Evolutionary conservation across 2,797 vertebrate species (phyloP).

Genomic region (Semaprochilodus insignis): DNA sequence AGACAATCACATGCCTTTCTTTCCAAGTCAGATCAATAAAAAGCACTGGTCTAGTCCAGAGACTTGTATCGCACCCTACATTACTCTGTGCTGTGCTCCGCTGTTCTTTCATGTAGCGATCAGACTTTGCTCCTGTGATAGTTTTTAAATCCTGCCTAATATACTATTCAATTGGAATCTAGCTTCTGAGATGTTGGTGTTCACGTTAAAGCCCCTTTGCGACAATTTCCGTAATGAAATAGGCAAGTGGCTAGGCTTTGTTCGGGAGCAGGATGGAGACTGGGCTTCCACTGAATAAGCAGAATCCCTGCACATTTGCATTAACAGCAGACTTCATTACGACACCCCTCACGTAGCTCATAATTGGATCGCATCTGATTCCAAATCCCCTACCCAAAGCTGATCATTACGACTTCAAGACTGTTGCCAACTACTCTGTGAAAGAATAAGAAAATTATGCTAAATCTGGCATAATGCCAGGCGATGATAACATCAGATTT

Average conservation of each 20-base stretch:
- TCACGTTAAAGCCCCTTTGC: conserved; percentile 14
- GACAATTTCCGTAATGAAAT: conserved; percentile 20
- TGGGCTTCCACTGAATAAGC: conserved; percentile 6
- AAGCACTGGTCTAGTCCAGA: conserved; percentile 27
- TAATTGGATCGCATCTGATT: conserved; percentile 42
- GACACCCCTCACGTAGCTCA: conserved; percentile 40
- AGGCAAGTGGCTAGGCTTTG: not conserved
- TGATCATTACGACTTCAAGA: conserved; percentile 37
- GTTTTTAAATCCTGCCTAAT: conserved; percentile 19
- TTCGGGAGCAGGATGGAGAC: conserved; percentile 7
- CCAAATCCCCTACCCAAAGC: conserved; percentile 41
- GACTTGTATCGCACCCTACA: conserved; percentile 31
- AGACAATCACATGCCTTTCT: conserved; percentile 54
- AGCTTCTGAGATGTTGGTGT: conserved; percentile 15
- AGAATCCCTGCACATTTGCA: conserved; percentile 23
- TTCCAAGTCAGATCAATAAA: conserved; percentile 56
- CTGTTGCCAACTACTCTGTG: conserved; percentile 18
- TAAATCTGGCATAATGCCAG: conserved; percentile 19
- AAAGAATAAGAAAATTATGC: conserved; percentile 39
- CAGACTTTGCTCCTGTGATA: conserved; percentile 14
- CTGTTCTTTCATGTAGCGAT: conserved; percentile 54
- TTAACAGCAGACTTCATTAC: conserved; percentile 20
- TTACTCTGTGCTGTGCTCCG: conserved; percentile 40
- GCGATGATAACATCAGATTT: conserved; percentile 22
- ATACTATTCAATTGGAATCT: not conserved